Conservation (phyloP, 2,797 vertebrate species). For the Hyperoplus immaculatus region DNA sequence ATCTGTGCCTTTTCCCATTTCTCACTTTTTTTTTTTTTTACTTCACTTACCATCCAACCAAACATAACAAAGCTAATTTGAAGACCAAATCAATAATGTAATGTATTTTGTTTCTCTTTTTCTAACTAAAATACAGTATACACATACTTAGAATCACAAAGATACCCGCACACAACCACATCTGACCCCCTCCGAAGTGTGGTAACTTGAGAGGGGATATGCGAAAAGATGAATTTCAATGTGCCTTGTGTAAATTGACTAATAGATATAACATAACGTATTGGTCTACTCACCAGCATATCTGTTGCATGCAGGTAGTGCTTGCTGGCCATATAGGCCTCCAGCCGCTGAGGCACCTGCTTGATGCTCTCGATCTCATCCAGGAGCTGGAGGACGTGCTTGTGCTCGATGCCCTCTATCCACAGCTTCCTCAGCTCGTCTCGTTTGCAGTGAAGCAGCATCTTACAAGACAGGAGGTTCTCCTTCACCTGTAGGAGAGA, state of each 20-base stretch:
- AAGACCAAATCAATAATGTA: neutral
- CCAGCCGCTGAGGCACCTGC: conserved; percentile 95
- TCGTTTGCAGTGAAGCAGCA: conserved; percentile 97
- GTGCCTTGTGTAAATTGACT: too few species aligned
- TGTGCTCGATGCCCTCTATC: conserved; percentile 99
- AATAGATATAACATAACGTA: too few species aligned
- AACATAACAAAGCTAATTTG: neutral
- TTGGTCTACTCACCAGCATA: conserved; percentile 92
- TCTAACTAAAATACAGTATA: neutral
- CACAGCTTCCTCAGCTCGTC: conserved; percentile 97
- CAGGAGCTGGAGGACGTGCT: conserved; percentile 96
- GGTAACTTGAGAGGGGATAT: too few species aligned
- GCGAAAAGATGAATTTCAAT: too few species aligned
- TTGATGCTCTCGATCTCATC: conserved; percentile 99
- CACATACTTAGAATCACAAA: neutral
- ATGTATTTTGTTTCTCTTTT: neutral
- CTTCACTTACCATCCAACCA: neutral
- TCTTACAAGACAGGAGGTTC: conserved; percentile 97
- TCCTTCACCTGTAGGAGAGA: conserved; percentile 91
- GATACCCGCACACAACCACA: neutral
- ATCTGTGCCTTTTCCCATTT: conserved; percentile 14
- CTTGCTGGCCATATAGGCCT: conserved; percentile 95
- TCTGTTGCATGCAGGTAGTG: conserved; percentile 96
- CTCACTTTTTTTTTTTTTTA: neutral
- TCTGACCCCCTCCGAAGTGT: too few species aligned